Conservation (phyloP, 2,888 invertebrate genomes). For the Ommatoiulus sabulosus region DNA sequence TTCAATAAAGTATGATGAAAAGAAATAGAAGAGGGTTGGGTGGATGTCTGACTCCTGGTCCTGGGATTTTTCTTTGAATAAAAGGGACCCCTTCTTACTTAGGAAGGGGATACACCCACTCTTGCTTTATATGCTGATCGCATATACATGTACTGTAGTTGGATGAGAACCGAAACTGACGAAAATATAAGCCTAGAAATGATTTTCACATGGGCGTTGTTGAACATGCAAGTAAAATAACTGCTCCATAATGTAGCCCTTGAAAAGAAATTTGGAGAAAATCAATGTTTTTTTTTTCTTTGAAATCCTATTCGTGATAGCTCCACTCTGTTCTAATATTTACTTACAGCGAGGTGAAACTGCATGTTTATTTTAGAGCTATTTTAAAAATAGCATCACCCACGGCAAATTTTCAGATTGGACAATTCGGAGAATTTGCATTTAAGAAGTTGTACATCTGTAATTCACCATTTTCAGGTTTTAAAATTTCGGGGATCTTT, state of each 20-base stretch:
- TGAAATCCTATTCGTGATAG: neutral
- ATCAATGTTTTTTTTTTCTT: neutral
- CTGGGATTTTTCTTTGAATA: slow-evolving; percentile 1
- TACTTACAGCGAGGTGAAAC: neutral
- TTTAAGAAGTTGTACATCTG: too few species aligned
- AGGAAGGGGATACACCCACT: neutral
- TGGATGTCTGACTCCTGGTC: neutral
- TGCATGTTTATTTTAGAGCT: neutral
- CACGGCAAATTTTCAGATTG: neutral
- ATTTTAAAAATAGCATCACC: neutral
- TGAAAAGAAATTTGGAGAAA: neutral
- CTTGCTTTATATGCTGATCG: neutral
- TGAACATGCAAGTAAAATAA: neutral
- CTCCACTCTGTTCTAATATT: neutral
- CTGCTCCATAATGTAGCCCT: neutral
- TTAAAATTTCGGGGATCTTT: too few species aligned
- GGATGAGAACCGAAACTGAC: slow-evolving; percentile 9
- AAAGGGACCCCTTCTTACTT: slow-evolving; percentile 25
- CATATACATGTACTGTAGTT: slow-evolving; percentile 1
- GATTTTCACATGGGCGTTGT: neutral
- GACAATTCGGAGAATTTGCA: neutral
- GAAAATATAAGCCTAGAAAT: slow-evolving; percentile 26
- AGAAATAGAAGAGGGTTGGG: slow-evolving; percentile 16
- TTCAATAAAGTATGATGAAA: slow-evolving; percentile 31
- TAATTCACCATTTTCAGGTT: too few species aligned